Conservation (phyloP, 2,113 vertebrate species). For the Crotalus viridis region DNA sequence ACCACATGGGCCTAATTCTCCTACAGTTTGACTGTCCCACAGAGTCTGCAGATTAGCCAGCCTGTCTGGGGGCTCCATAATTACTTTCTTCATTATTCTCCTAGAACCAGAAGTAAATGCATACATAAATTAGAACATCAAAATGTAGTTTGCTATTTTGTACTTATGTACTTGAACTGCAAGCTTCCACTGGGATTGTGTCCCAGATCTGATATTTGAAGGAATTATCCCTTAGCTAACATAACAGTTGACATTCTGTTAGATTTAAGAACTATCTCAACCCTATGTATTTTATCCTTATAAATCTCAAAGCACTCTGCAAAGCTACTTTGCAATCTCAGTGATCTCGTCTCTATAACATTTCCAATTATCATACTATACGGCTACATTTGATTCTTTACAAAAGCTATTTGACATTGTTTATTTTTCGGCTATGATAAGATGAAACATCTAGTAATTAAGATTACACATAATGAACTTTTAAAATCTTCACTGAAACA, state of each 20-base stretch:
- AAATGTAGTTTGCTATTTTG: neutral
- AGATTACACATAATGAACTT: neutral
- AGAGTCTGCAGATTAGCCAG: conserved; percentile 81
- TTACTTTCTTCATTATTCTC: conserved; percentile 92
- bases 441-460: neutral
- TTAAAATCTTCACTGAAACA: neutral
- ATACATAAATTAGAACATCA: neutral
- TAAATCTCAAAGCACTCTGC: neutral
- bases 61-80: conserved; percentile 89
- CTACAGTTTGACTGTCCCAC: conserved; percentile 90
- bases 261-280: neutral
- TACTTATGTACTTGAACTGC: neutral
- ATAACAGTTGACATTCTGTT: neutral
- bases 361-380: neutral
- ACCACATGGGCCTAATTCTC: conserved; percentile 95
- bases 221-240: neutral
- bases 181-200: neutral
- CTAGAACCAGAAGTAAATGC: conserved; percentile 66
- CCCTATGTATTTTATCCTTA: neutral
- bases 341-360: neutral
- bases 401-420: neutral
- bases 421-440: neutral
- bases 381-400: neutral
- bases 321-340: neutral
- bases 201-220: conserved; percentile 23